Evolutionary conservation across 2,113 vertebrate genomes (phyloP), one percentile per base, ranked within the genome.

Genomic region (Hemiscyllium ocellatum): DNA sequence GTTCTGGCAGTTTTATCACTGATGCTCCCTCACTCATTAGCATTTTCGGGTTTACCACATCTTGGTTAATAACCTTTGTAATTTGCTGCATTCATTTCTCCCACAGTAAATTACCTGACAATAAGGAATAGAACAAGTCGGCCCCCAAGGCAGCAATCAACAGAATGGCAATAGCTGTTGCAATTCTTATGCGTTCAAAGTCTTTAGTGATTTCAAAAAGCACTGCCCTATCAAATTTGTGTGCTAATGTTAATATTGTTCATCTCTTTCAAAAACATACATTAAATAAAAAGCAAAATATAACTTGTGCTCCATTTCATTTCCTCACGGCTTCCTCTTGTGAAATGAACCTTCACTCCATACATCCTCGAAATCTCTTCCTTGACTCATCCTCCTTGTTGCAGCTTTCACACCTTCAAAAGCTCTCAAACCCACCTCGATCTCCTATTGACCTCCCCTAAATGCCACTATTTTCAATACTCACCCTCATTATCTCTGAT

Each of bases 61-160:
- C 47, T 95, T 95, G 68, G 94, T 95, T 95, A 95, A 95, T 70
- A 47, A 72, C 94, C 42, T 94, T 94, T 94, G 10, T 29, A 95
- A 95, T 52, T 52, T 95, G 94, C 69, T 72, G 13, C 17, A 17
- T 52, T 70, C 69, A 70, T 70, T 72, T 95, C 69, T 76, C 26
- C 52, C 94, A 52, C 69, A 72, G 68, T 72, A 68, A 93, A 93
- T 93, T 66, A 93, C 89, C 89, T 93, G 89, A 33, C 70, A 72
- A 95, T 76, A 61, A 90, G 52, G 50, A 90, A 26, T 24, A 26
- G 56, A 95, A 95, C 42, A 52, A 95, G 68, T 95, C 33, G 33
- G n/a, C 61, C 94, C 90, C 69, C 66, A 95, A 72, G 68, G 68
- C 94, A 76, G 13, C 69, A 76, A 95, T 95, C 94, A 72, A 17